Evolutionary conservation across 2,888 invertebrate species (phyloP).

Genomic region (Eucera pruinosa): DNA sequence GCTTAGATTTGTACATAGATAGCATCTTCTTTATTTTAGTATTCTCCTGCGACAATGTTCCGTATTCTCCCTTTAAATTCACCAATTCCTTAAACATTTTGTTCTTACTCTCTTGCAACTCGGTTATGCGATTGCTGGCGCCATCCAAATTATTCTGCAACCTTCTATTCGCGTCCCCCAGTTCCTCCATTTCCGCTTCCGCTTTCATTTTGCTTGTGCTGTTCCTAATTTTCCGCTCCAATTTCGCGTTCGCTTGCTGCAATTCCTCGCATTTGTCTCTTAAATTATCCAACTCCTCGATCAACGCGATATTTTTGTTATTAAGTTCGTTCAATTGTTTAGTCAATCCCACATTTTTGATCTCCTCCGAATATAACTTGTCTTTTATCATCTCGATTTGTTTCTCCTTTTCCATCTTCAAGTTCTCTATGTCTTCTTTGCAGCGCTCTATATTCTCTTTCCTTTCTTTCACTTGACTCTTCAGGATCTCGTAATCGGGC

Average conservation of each 20-base stretch:
- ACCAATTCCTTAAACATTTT: slow-evolving; percentile 71
- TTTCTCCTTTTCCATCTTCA: slow-evolving; percentile 82
- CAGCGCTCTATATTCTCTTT: slow-evolving; percentile 78
- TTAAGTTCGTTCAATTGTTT: slow-evolving; percentile 82
- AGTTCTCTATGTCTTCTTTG: slow-evolving; percentile 81
- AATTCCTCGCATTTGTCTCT: slow-evolving; percentile 85
- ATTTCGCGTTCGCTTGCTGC: slow-evolving; percentile 84
- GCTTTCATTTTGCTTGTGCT: slow-evolving; percentile 84
- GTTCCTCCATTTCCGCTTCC: slow-evolving; percentile 78
- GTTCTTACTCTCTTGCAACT: slow-evolving; percentile 76
- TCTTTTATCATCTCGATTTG: slow-evolving; percentile 71
- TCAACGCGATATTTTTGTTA: slow-evolving; percentile 84
- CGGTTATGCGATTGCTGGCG: slow-evolving; percentile 78
- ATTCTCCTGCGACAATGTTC: slow-evolving; percentile 69
- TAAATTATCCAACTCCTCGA: slow-evolving; percentile 84
- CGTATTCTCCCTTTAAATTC: slow-evolving; percentile 68
- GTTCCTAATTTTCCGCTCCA: slow-evolving; percentile 80
- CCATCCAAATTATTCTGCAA: slow-evolving; percentile 80
- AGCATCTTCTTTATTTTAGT: slow-evolving; percentile 68
- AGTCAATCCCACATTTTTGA: slow-evolving; percentile 79
- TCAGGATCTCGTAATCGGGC: slow-evolving; percentile 77
- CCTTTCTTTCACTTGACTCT: slow-evolving; percentile 73
- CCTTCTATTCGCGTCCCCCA: slow-evolving; percentile 77
- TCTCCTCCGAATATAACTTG: slow-evolving; percentile 74
- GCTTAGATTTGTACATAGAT: slow-evolving; percentile 61